Evolutionary conservation across 2,113 vertebrate species (phyloP), one percentile per base, ranked within the genome.

Genomic region (Camelus dromedarius): DNA sequence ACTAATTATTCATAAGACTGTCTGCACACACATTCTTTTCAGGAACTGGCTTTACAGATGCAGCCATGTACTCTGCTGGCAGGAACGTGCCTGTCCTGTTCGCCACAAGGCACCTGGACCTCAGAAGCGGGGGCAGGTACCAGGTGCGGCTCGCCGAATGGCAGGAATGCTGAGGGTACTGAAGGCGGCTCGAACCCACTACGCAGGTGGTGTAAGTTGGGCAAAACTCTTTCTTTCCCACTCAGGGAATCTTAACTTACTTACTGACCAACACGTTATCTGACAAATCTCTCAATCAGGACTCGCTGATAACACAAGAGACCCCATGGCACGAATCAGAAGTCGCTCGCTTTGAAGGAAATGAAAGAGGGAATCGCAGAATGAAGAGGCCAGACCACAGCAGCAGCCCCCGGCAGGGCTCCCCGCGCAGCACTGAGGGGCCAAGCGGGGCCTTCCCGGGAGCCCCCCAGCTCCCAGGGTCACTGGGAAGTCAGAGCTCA

Each of bases 181-280:
- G 16, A 42, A 75, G 30, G 20, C 48, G 35, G 50, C 66, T 3
- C 72, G 73, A 81, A 18, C 24, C 75, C 42, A 46, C 38, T 9
- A 8, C 7, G 1, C 3, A 3, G 3, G 6, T 2, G 32, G 32
- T 24, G 5, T 7, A 7, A 46, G 38, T 0, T 19, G 38, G 62
- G 26, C 24, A n/a, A 18, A 67, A 9, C 2, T 11, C 10, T 11
- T 66, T 48, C 70, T 50, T n/a, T 64, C 22, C 19, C 16, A 42
- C 32, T 84, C 81, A 42, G 6, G 67, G 54, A 60, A 50, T n/a
- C 79, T 30, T n/a, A 30, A 22, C 26, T 58, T 64, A n/a, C 13
- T 62, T 46, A 62, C 13, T 60, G 15, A 22, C 30, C 1, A 14
- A 10, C 46, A 4, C 14, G 60, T 5, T 18, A 38, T 13, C 11